A percentile compares a stretch with the other conserved stretches of the same genome.
Evolutionary conservation across 2,888 invertebrate species (phyloP).

Genomic region (Miltochrista miniata): DNA sequence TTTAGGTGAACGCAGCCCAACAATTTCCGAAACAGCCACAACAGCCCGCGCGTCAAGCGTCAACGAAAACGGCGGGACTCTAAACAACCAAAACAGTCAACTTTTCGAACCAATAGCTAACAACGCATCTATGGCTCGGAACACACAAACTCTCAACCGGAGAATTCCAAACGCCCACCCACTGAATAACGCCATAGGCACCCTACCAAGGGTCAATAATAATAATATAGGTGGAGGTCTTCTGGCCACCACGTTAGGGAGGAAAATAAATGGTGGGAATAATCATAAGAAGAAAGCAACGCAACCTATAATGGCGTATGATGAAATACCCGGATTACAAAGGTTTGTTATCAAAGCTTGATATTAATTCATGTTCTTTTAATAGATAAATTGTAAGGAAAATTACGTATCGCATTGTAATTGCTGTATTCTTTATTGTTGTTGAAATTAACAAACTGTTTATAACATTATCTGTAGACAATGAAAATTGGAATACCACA

Average conservation of each 20-base stretch:
- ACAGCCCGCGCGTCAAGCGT: slow-evolving; percentile 91
- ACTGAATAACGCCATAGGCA: slow-evolving; percentile 74
- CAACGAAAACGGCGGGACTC: slow-evolving; percentile 70
- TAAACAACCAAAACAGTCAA: slow-evolving; percentile 60
- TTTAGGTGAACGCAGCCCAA: slow-evolving; percentile 90
- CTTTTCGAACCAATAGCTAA: slow-evolving; percentile 57
- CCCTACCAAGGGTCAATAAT: slow-evolving; percentile 72
- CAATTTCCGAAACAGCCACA: slow-evolving; percentile 92
- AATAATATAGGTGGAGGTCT: slow-evolving; percentile 60
- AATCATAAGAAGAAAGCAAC: slow-evolving; percentile 77
- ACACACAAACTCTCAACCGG: slow-evolving; percentile 74
- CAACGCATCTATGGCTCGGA: slow-evolving; percentile 61
- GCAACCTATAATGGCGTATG: slow-evolving; percentile 82
- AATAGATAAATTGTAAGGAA: no score
- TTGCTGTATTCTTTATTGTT: no score
- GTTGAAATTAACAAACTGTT: no score
- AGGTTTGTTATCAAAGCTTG: slow-evolving; percentile 47
- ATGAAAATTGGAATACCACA: no score
- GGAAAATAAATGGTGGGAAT: slow-evolving; percentile 78
- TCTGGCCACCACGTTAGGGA: slow-evolving; percentile 70
- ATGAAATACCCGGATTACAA: slow-evolving; percentile 84
- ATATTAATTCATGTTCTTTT: no score
- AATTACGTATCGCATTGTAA: no score
- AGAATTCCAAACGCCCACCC: slow-evolving; percentile 64
- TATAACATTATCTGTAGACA: no score